Evolutionary conservation across 2,797 vertebrate genomes (phyloP), one percentile per base, ranked within the genome.

Genomic region (Danionella dracula): DNA sequence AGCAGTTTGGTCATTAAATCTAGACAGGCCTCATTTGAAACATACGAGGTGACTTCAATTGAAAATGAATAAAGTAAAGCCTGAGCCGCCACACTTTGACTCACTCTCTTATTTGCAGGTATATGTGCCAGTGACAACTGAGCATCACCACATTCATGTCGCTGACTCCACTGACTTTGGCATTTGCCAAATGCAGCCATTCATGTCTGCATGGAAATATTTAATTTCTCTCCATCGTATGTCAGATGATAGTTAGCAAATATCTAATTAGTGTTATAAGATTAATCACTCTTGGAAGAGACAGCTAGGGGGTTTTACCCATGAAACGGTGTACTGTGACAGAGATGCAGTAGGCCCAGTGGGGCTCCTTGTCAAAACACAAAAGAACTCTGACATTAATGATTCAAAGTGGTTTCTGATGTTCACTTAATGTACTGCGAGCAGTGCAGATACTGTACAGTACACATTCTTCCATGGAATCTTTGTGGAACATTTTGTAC

Each of bases 191-290:
- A 85, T 88, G 83, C 85, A 85, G 82, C 84, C 87, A 87, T 89
- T 88, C 87, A 81, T 88, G 89, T 88, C 89, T 84, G 84, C 86
- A 88, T 90, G 89, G 88, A 88, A 93, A 92, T 92, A 88, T 92
- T 92, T 93, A 90, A 90, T 87, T 89, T 91, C 69, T 91, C 89
- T 88, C 87, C 86, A 89, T 92, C 88, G 86, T 87, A 92, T 90
- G 90, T 93, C 91, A 92, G 89, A 90, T 88, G 82, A 91, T 93
- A 93, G 93, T 94, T 94, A 93, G 90, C 90, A 93, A 92, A 90
- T 91, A 92, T 91, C 90, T 93, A 93, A 93, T 93, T 93, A 93
- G 91, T 90, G 91, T 92, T 91, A 91, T 90, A 92, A 92, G 91
- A 93, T 92, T 91, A 92, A 92, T 92, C 81, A 85, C 91, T 93